Percentiles rank a stretch among this genome's conserved stretches.
Evolutionary conservation across 1,140 invertebrate species (phyloP).

Genomic region (Andricus grossulariae): DNA sequence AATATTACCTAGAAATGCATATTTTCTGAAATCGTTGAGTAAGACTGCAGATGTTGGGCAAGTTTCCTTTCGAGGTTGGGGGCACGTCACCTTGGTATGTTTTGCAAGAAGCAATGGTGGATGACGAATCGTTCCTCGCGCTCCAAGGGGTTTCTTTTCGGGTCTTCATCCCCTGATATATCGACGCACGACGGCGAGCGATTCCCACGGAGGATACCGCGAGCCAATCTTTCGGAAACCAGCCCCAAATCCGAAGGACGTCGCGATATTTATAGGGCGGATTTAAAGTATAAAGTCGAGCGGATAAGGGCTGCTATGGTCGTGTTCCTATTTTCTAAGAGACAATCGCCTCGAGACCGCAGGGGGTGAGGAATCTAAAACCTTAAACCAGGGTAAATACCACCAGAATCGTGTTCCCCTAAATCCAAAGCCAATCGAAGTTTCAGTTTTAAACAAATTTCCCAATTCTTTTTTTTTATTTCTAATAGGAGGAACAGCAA

Average conservation of each 20-base stretch:
- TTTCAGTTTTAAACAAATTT: not conserved
- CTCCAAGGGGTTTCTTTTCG: slow-evolving; percentile 58
- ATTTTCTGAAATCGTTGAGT: slow-evolving; percentile 42
- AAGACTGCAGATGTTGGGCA: slow-evolving; percentile 40
- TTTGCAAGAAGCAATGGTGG: slow-evolving; percentile 67
- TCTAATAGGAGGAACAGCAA: no score
- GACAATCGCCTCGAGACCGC: slow-evolving; percentile 58
- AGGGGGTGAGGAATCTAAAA: slow-evolving; percentile 62
- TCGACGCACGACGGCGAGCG: slow-evolving; percentile 72
- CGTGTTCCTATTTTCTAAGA: slow-evolving; percentile 71
- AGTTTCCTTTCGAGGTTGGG: slow-evolving; percentile 22
- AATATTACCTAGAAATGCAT: no score
- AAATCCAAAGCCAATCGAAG: slow-evolving; percentile 6
- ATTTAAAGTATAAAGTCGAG: slow-evolving; percentile 76
- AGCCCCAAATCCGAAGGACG: slow-evolving; percentile 73
- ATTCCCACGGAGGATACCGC: slow-evolving; percentile 75
- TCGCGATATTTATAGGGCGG: slow-evolving; percentile 75
- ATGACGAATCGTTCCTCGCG: slow-evolving; percentile 68
- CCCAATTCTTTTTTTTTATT: no score
- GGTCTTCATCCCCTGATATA: slow-evolving; percentile 75
- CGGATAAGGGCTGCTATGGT: slow-evolving; percentile 58
- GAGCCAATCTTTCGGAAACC: slow-evolving; percentile 77
- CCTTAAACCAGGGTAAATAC: slow-evolving; percentile 66
- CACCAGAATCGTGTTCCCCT: slow-evolving; percentile 25
- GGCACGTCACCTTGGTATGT: slow-evolving; percentile 56